These are phyloP conservation scores for Heliconius erato DNA, from an alignment of 2,888 invertebrate genomes.

Conservation along the genomic window DNA sequence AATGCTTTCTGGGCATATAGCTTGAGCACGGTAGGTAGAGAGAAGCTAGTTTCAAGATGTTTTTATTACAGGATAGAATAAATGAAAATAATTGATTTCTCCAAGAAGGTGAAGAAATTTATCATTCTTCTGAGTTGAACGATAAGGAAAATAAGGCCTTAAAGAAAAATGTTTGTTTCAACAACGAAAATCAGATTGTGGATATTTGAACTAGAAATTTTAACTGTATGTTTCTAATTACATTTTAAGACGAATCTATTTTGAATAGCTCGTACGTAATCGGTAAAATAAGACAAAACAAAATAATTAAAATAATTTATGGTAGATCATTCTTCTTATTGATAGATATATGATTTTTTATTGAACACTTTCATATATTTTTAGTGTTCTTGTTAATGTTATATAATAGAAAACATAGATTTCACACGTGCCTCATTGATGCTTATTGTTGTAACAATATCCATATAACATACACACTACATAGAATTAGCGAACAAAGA, in stretches of 20 bases:
- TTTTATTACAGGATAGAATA: too few species aligned
- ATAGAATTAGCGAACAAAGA: neutral
- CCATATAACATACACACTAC: neutral
- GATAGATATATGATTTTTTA: neutral
- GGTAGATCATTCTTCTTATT: neutral
- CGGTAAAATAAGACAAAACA: neutral
- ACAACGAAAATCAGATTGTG: neutral
- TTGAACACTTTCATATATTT: neutral
- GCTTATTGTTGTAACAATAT: slow-evolving; percentile 7
- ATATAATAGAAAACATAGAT: slow-evolving; percentile 10
- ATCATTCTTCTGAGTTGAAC: too few species aligned
- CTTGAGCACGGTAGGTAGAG: too few species aligned
- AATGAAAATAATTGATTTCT: too few species aligned
- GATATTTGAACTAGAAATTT: neutral
- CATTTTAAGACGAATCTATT: neutral
- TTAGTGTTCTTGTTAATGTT: slow-evolving; percentile 11
- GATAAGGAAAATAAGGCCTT: too few species aligned
- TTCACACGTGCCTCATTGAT: slow-evolving; percentile 15
- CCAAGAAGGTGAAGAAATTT: too few species aligned
- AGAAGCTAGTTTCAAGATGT: too few species aligned
- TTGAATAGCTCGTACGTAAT: neutral
- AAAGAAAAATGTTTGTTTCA: too few species aligned
- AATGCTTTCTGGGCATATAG: too few species aligned
- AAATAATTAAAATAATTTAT: neutral
- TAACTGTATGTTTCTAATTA: neutral